Conservation (phyloP, 1,140 invertebrate species). For the Heliconius hewitsoni region DNA sequence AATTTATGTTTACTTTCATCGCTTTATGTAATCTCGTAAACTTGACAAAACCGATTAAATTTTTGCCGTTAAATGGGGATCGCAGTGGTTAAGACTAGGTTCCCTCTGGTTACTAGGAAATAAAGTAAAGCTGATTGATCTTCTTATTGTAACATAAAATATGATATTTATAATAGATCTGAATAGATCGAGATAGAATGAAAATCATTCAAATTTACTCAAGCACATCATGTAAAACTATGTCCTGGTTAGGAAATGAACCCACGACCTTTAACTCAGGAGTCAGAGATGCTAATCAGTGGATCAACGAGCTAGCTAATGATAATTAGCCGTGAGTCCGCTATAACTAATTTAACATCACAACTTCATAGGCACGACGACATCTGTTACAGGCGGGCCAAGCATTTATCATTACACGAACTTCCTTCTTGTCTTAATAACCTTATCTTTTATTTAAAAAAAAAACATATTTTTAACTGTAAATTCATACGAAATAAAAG, state of each 20-base stretch:
- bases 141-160: too few relatives aligned
- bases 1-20: too few relatives aligned
- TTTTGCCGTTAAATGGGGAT: too few relatives aligned
- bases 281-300: not conserved
- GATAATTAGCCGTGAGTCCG: not conserved
- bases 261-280: not conserved
- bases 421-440: not conserved
- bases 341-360: constrained; percentile 7
- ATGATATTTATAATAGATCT: too few relatives aligned
- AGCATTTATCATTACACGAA: constrained; percentile 9
- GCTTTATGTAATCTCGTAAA: too few relatives aligned
- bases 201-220: not conserved
- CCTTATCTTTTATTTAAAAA: not conserved
- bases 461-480: not conserved
- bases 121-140: too few relatives aligned
- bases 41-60: too few relatives aligned
- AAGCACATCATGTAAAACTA: constrained; percentile 4
- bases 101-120: too few relatives aligned
- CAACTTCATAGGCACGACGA: not conserved
- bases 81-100: too few relatives aligned
- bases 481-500: not conserved
- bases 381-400: not conserved
- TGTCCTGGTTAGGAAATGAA: not conserved
- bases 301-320: not conserved
- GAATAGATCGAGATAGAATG: too few relatives aligned